Evolutionary conservation across 2,797 vertebrate genomes (phyloP).

Genomic region (Tenualosa thibaudeaui): DNA sequence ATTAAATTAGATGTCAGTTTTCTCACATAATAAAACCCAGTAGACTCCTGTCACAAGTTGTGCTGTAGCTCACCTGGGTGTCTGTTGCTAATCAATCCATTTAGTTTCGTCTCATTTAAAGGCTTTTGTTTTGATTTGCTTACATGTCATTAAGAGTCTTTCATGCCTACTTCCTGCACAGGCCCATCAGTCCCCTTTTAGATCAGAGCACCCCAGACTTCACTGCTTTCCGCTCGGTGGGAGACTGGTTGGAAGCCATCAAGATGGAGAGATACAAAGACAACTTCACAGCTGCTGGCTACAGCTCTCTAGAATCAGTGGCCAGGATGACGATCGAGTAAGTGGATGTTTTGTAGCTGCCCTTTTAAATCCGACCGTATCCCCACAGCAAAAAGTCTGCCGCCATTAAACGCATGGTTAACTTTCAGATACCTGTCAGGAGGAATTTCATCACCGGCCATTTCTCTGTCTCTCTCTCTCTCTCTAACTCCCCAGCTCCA

Average conservation of each 20-base stretch:
- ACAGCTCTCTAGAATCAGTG: conserved; percentile 95
- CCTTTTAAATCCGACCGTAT: neutral
- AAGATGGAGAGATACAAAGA: conserved; percentile 99
- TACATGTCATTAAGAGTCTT: conserved; percentile 47
- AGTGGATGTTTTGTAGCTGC: conserved; percentile 61
- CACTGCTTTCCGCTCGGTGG: conserved; percentile 93
- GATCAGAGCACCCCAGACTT: conserved; percentile 97
- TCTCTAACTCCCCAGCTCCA: conserved; percentile 19
- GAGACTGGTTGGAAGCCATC: conserved; percentile 98
- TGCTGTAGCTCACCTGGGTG: neutral
- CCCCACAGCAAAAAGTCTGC: conserved; percentile 15
- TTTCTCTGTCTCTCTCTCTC: conserved; percentile 24
- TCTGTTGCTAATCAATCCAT: neutral
- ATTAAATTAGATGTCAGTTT: neutral
- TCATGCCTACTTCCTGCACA: conserved; percentile 64
- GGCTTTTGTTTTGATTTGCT: conserved; percentile 35
- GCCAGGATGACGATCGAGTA: conserved; percentile 99
- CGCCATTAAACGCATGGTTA: conserved; percentile 20
- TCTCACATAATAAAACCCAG: neutral
- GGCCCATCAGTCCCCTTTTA: conserved; percentile 96
- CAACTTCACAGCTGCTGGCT: conserved; percentile 98
- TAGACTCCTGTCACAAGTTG: neutral
- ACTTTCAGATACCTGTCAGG: conserved; percentile 21
- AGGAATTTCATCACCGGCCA: conserved; percentile 7
- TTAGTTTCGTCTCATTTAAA: conserved; percentile 18